phyloP scores from a whole-genome alignment of 2,888 invertebrate species.

The Brachycybe producta region DNA sequence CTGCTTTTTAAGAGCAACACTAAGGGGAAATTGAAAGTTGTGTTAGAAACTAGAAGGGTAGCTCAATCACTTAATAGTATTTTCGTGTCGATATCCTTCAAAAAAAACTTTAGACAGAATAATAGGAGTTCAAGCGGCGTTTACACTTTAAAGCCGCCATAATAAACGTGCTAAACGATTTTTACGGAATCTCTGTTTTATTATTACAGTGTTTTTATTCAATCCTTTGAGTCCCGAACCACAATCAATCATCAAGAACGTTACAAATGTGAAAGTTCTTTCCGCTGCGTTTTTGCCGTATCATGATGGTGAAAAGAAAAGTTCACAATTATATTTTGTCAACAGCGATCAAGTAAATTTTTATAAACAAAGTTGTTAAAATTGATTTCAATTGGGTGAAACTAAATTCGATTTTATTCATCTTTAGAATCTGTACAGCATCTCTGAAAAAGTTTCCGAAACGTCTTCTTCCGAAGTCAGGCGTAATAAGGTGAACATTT shows the following conservation, averaged over 20 bases:
- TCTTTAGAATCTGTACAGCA: neutral
- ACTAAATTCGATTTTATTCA: neutral
- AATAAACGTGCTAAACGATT: neutral
- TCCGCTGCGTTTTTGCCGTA: conserved; percentile 8
- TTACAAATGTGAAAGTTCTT: neutral
- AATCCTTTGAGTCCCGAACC: conserved; percentile 12
- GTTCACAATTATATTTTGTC: neutral
- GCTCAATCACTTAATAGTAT: no score
- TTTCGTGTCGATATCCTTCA: no score
- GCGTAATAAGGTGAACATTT: no score
- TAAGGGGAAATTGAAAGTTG: no score
- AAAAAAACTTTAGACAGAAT: no score
- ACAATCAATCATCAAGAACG: neutral
- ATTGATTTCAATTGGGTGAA: neutral
- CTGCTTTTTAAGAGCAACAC: no score
- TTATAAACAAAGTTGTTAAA: neutral
- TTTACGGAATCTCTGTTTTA: neutral
- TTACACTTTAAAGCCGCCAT: neutral
- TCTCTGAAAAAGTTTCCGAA: neutral
- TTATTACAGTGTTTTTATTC: conserved; percentile 14
- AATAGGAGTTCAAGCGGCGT: no score
- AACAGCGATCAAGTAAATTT: neutral
- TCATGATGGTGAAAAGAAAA: neutral
- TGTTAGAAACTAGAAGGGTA: neutral
- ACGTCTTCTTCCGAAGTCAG: no score